A percentile compares a stretch with the other conserved stretches of the same genome.
Conservation (phyloP, 2,888 invertebrate species). For the Odontocolon sp. region DNA sequence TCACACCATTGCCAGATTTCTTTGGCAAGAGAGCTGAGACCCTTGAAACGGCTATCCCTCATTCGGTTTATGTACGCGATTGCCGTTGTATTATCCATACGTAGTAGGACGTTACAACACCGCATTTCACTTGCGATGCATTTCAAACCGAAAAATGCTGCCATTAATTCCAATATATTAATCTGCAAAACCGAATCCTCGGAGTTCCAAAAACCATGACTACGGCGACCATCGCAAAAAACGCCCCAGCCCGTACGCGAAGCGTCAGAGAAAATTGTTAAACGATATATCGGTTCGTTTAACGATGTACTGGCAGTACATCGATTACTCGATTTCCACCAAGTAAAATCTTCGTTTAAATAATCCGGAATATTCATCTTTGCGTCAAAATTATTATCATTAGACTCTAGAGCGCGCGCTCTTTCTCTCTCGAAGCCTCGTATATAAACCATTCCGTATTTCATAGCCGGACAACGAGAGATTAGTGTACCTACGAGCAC, state of each 20-base stretch:
- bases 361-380: background rate
- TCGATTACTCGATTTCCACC: background rate
- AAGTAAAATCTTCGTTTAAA: background rate
- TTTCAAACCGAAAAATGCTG: constrained; percentile 47
- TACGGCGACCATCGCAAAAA: background rate
- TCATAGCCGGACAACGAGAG: constrained; percentile 3
- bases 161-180: constrained; percentile 21
- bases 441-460: constrained; percentile 1
- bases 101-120: constrained; percentile 4
- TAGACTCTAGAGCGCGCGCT: background rate
- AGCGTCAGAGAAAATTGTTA: constrained; percentile 53
- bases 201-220: constrained; percentile 18
- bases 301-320: constrained; percentile 5
- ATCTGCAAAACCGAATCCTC: constrained; percentile 27
- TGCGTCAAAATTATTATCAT: background rate
- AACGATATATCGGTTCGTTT: background rate
- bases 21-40: constrained; percentile 10
- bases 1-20: constrained; percentile 13
- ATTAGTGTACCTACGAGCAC: background rate
- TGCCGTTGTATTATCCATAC: constrained; percentile 47
- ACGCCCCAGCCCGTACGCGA: constrained; percentile 48
- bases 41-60: constrained; percentile 23
- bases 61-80: constrained; percentile 49
- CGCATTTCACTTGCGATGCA: constrained; percentile 36
- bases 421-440: background rate